Conservation (phyloP, 1,140 invertebrate genomes). For the Pararge aegeria region DNA sequence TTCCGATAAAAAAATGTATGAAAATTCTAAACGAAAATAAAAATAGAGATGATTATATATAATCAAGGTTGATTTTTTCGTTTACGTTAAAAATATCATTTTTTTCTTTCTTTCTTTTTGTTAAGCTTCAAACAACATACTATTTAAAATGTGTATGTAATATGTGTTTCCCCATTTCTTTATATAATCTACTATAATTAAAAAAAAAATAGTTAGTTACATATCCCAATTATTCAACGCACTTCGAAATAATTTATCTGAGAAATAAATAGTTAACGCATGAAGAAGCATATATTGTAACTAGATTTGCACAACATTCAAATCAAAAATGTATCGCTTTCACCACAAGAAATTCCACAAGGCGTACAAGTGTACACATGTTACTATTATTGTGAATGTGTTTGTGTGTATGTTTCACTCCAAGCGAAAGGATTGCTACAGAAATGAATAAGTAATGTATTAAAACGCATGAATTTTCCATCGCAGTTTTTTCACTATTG, state of each 20-base stretch:
- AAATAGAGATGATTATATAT: too few relatives aligned
- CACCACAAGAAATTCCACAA: constrained; percentile 25
- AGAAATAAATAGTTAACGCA: neutral
- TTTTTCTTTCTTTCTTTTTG: too few relatives aligned
- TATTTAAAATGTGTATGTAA: too few relatives aligned
- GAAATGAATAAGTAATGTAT: constrained; percentile 27
- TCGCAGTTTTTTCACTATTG: constrained; percentile 22
- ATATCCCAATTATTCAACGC: too few relatives aligned
- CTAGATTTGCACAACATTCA: neutral
- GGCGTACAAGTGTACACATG: constrained; percentile 22
- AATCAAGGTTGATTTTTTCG: too few relatives aligned
- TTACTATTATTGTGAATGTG: constrained; percentile 13
- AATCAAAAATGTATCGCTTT: constrained; percentile 12
- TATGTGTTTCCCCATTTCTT: too few relatives aligned
- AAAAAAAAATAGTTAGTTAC: too few relatives aligned
- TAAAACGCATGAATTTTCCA: constrained; percentile 28
- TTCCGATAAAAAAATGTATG: too few relatives aligned
- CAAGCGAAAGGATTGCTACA: constrained; percentile 27
- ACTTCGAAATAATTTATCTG: neutral
- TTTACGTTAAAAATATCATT: too few relatives aligned
- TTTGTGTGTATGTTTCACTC: constrained; percentile 18
- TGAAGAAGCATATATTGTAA: neutral
- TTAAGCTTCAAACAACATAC: too few relatives aligned
- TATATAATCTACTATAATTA: too few relatives aligned
- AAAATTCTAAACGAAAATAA: too few relatives aligned